A percentile compares a stretch with the other conserved stretches of the same genome.
phyloP scores from a whole-genome alignment of 2,888 invertebrate genomes.

The Zonitis immaculata region DNA sequence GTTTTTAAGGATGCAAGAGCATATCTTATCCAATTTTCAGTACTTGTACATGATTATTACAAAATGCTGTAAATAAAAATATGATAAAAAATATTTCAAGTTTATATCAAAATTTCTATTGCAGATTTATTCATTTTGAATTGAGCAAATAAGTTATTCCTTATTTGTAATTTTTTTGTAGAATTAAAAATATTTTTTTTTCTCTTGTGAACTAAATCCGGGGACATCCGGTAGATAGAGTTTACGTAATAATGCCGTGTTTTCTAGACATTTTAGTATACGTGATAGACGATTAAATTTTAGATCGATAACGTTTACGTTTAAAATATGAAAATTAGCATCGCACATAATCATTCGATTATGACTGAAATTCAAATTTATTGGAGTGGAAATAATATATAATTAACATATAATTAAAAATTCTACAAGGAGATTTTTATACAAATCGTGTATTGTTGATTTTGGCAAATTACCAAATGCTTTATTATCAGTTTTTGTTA shows the following conservation, averaged over 20 bases:
- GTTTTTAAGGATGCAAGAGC: too few relatives aligned
- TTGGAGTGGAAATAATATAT: constrained; percentile 65
- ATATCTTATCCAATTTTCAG: too few relatives aligned
- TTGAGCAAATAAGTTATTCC: too few relatives aligned
- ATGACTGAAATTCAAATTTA: constrained; percentile 72
- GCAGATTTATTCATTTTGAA: too few relatives aligned
- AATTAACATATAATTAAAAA: constrained; percentile 68
- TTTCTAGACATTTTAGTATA: constrained; percentile 64
- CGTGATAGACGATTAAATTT: constrained; percentile 63
- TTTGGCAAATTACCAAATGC: constrained; percentile 73
- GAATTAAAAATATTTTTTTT: too few relatives aligned
- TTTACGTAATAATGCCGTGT: constrained; percentile 61
- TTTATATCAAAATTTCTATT: too few relatives aligned
- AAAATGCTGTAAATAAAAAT: too few relatives aligned
- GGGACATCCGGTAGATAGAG: too few relatives aligned
- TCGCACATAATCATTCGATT: constrained; percentile 56
- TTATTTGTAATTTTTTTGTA: too few relatives aligned
- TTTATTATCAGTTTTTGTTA: constrained; percentile 65
- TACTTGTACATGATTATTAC: too few relatives aligned
- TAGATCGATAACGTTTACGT: constrained; percentile 66
- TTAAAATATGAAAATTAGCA: constrained; percentile 52
- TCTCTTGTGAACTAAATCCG: too few relatives aligned
- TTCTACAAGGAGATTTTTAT: constrained; percentile 68
- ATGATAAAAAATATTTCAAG: too few relatives aligned
- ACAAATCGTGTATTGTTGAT: constrained; percentile 73